phyloP scores from a whole-genome alignment of 2,888 invertebrate genomes.

The Drosophila koepferae region DNA sequence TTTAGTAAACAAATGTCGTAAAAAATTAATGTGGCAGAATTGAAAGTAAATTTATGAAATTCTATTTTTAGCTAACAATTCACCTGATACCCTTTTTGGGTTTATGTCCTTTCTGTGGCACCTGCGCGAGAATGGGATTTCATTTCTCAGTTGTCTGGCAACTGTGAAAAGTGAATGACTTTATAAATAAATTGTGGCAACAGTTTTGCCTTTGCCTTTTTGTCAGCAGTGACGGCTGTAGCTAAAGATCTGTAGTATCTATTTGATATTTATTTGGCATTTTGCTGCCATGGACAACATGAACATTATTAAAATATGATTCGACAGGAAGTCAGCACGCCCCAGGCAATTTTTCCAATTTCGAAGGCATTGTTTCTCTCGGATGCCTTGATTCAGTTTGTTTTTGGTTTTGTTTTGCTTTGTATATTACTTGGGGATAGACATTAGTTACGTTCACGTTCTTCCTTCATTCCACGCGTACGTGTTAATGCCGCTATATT shows the following conservation, averaged over 20 bases:
- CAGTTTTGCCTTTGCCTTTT: constrained; percentile 42
- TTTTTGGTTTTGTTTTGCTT: constrained; percentile 11
- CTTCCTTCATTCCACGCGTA: constrained; percentile 61
- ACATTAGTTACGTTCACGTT: constrained; percentile 71
- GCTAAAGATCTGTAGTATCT: constrained; percentile 45
- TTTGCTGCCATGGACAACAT: constrained; percentile 36
- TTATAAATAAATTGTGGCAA: constrained; percentile 52
- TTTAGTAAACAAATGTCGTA: background rate
- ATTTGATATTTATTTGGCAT: constrained; percentile 53
- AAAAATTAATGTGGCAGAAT: background rate
- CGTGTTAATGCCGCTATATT: constrained; percentile 78
- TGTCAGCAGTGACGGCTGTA: background rate
- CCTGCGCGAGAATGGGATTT: constrained; percentile 16
- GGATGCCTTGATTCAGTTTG: background rate
- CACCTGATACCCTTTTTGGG: constrained; percentile 16
- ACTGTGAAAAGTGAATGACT: constrained; percentile 50
- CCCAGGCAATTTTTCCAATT: constrained; percentile 24
- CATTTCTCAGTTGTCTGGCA: constrained; percentile 17
- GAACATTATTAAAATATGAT: constrained; percentile 54
- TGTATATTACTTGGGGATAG: constrained; percentile 14
- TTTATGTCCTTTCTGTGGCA: constrained; percentile 10
- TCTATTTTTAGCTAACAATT: constrained; percentile 10
- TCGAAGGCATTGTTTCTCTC: constrained; percentile 10
- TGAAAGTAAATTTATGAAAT: constrained; percentile 12
- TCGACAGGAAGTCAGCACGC: constrained; percentile 45